Evolutionary conservation across 2,113 vertebrate genomes (phyloP).

Genomic region (Megaceryle torquata): DNA sequence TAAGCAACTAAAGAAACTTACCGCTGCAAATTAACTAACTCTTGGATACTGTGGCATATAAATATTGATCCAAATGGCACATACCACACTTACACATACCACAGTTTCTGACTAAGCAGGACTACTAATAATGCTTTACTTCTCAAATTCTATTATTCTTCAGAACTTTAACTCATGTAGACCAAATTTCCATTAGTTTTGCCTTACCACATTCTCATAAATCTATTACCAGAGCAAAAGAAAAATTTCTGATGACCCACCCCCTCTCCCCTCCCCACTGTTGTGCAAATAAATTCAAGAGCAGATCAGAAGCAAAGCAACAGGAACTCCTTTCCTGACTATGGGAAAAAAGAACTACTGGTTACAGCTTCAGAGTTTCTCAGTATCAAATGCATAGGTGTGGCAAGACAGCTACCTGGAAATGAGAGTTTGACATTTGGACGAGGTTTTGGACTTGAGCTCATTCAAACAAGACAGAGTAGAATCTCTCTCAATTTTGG

Average conservation of each 20-base stretch:
- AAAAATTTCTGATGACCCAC: background rate
- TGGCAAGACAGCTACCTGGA: background rate
- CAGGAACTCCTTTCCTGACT: background rate
- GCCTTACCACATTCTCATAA: background rate
- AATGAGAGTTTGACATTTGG: accelerated
- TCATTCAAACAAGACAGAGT: background rate
- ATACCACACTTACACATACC: background rate
- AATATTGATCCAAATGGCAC: background rate
- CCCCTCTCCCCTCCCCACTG: no score
- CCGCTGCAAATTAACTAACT: background rate
- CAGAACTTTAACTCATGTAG: background rate
- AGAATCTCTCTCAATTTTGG: background rate
- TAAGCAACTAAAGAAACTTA: background rate
- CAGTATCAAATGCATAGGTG: background rate
- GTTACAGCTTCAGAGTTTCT: background rate
- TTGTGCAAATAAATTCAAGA: background rate
- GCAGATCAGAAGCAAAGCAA: background rate
- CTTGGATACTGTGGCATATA: background rate
- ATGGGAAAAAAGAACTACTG: background rate
- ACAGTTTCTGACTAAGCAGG: background rate
- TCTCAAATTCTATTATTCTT: background rate
- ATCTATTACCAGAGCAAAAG: background rate
- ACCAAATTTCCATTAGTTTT: background rate
- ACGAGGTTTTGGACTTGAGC: background rate
- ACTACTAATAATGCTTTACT: background rate